Conservation (phyloP, 1,140 invertebrate genomes). For the Ceratoteleas bidentatus region DNA sequence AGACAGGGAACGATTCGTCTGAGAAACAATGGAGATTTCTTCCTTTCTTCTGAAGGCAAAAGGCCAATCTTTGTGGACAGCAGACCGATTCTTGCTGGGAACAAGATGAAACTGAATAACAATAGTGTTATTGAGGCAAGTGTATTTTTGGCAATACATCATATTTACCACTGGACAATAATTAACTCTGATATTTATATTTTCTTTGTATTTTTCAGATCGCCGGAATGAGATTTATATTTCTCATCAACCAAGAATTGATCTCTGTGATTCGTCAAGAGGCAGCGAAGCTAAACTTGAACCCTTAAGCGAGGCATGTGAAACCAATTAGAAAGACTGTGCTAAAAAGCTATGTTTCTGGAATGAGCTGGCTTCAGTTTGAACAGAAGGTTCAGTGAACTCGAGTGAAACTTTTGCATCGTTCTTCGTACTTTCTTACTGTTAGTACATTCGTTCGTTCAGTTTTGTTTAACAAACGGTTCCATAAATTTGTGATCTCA, state of each 20-base stretch:
- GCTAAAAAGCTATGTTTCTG: conserved; percentile 26
- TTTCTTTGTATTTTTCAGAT: conserved; percentile 89
- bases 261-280: conserved; percentile 92
- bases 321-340: conserved; percentile 36
- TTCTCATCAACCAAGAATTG: conserved; percentile 95
- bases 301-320: conserved; percentile 69
- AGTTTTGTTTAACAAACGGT: conserved; percentile 29
- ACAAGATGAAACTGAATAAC: conserved; percentile 93
- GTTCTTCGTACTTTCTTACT: conserved; percentile 1
- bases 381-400: conserved; percentile 35
- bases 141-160: too few relatives aligned
- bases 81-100: conserved; percentile 91
- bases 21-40: conserved; percentile 96
- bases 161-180: too few relatives aligned
- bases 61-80: conserved; percentile 96
- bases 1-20: conserved; percentile 94
- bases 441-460: conserved; percentile 5
- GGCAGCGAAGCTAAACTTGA: conserved; percentile 87
- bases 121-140: conserved; percentile 96
- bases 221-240: conserved; percentile 93
- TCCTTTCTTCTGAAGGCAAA: conserved; percentile 97
- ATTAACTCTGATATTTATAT: too few relatives aligned
- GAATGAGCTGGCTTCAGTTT: conserved; percentile 14
- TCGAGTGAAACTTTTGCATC: conserved; percentile 13
- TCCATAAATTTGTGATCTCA: conserved; percentile 27